Evolutionary conservation across 1,140 invertebrate species (phyloP), one percentile per base, ranked within the genome.

Genomic region (Spodoptera frugiperda): DNA sequence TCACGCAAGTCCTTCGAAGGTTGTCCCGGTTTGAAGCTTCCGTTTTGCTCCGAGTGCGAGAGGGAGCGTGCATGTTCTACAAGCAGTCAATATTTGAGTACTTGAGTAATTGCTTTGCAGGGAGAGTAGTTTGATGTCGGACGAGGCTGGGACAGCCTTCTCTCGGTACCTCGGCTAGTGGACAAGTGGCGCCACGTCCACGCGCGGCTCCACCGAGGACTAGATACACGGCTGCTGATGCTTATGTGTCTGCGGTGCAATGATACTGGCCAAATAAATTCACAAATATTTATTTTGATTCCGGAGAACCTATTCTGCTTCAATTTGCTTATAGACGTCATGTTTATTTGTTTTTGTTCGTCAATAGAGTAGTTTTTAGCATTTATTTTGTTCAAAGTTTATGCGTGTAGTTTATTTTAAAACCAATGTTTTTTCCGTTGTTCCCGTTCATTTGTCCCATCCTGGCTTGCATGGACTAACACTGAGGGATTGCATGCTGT

Each of bases 11-110:
- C 93, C 92, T 93, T 94, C 92, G 89, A 95, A 94, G 93, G 93
- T 95, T 94, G 93, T 94, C 94, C 94, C 93, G 93, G 93, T 94
- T 94, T 94, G 94, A 92, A 89, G 89, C 90, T 94, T 91, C 92
- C 86, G 87, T 86, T 87, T 83, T 88, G 90, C 85, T 91, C 91
- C 86, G 81, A 76, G 81, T 80, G 83, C 80, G 81, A 71, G 80
- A 84, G 89, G 91, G 86, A 89, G 87, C 89, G 88, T 91, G 92
- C 91, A 92, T 91, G 90, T 85, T 82, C 76, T 85, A 2, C 33
- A 39, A 84, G 82, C 83, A 65, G 79, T 78, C 84, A 85, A 82
- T 84, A 84, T 83, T 88, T 87, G 86, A 87, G 88, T 77, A 84
- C 78, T 81, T 82, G 86, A 89, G 89, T 88, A 88, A 90, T 88